These are phyloP conservation scores for Chiloscyllium punctatum DNA, from an alignment of 2,797 vertebrate genomes.

Conservation along the genomic window DNA sequence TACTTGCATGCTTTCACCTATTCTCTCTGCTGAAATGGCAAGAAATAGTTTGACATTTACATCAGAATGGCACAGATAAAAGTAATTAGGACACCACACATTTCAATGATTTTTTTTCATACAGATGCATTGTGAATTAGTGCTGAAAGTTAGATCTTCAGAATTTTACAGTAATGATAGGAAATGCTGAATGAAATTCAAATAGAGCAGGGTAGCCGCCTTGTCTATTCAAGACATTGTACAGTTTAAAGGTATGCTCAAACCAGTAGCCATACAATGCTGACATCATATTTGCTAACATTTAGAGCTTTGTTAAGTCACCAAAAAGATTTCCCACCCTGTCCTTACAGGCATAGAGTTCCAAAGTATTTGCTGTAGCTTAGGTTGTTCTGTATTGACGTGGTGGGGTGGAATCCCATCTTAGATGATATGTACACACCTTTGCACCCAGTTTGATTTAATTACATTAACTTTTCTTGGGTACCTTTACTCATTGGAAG, in stretches of 20 bases:
- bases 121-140: not conserved
- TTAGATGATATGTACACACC: not conserved
- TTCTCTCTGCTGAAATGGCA: not conserved
- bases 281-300: not conserved
- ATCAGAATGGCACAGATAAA: not conserved
- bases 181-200: not conserved
- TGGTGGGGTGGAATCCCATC: not conserved
- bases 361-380: not conserved
- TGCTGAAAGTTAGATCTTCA: not conserved
- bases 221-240: constrained; percentile 7
- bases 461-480: not conserved
- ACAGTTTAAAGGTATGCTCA: not conserved
- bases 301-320: not conserved
- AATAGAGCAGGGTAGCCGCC: not conserved
- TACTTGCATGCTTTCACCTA: not conserved
- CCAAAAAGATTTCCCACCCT: not conserved
- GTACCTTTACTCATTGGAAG: not conserved
- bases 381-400: not conserved
- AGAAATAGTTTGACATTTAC: not conserved
- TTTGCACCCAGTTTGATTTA: not conserved
- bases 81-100: not conserved
- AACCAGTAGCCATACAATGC: not conserved
- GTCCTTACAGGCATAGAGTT: not conserved
- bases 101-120: not conserved
- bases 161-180: not conserved